Evolutionary conservation across 1,140 invertebrate species (phyloP).

Genomic region (Drosophila trapezifrons): DNA sequence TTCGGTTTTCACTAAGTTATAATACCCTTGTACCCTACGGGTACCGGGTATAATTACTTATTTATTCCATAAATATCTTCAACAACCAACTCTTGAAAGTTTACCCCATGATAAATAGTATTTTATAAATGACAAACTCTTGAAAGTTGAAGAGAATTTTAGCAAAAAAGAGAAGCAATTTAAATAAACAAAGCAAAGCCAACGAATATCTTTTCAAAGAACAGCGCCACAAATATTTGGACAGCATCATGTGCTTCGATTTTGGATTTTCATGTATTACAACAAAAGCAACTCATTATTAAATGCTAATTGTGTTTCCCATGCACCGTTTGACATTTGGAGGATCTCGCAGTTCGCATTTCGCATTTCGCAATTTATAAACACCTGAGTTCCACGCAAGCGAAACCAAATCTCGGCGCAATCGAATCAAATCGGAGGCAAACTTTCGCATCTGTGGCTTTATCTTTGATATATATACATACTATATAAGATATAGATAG

Average conservation of each 20-base stretch:
- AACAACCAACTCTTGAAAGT: not conserved
- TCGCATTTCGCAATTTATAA: constrained; percentile 30
- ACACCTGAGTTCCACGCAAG: constrained; percentile 16
- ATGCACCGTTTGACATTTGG: constrained; percentile 43
- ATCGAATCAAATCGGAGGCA: constrained; percentile 7
- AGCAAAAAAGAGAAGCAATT: not conserved
- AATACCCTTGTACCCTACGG: no score
- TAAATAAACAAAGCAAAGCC: constrained; percentile 3
- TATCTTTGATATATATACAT: constrained; percentile 13
- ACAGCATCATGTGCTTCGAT: not conserved
- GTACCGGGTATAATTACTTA: no score
- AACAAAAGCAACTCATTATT: constrained; percentile 23
- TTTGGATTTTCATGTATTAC: constrained; percentile 17
- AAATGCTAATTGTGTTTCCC: constrained; percentile 39
- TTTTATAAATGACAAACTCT: constrained; percentile 1
- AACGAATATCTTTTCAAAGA: not conserved
- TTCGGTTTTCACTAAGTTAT: no score
- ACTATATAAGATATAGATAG: not conserved
- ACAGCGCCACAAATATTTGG: not conserved
- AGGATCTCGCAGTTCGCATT: not conserved
- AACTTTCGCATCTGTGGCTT: constrained; percentile 24
- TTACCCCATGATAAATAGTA: not conserved
- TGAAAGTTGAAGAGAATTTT: not conserved
- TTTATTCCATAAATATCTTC: no score
- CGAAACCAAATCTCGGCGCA: constrained; percentile 4